Base-by-base conservation (phyloP, 2,888 invertebrate genomes). In the Apeira syringaria region DNA sequence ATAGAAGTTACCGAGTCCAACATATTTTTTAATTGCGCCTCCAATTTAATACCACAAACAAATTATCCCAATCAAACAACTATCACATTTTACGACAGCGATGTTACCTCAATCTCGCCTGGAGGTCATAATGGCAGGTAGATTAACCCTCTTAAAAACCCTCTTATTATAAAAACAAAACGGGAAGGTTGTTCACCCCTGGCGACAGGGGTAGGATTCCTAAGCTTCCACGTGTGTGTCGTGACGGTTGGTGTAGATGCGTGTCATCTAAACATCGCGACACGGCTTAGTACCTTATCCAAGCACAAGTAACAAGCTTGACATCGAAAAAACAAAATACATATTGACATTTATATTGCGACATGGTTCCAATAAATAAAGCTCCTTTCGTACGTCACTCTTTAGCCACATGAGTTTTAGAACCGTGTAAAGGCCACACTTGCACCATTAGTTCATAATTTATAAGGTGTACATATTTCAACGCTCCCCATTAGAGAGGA, bases 401-500 rank as follows among this genome's bases (percentile, higher is more conserved):
- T 66, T 64, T 68, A 18, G 48, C 41, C 56, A 28, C 15, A 32
- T 30, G 28, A 13, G 11, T 35, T 25, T 24, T 20, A 15, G 9
- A 20, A 20, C 20, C 20, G 20, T 20, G 7, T 20, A 1, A 20
- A 40, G 5, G 39, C 61, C 70, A 74, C 73, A 73, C 80, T 84
- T 80, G 83, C 79, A 55, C 69, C 74, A 75, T 73, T 74, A 71
- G 69, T 59, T 68, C 61, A 58, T 78, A 74, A 80, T 79, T 80
- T 78, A 78, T 69, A 65, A 61, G 59, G 45, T 50, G 42, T 60
- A 54, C 74, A 77, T 74, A 77, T 79, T 73, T 84, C 79, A 80
- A 77, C 76, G 24, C 68, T 60, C 61, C 66, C 77, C 80, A 86
- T 87, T 86, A 86, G 76, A 57, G 55, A 59, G 79, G 84, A 78